Percentiles rank a stretch among this genome's conserved stretches.
Evolutionary conservation across 2,113 vertebrate genomes (phyloP).

Genomic region (Apodemus speciosus): DNA sequence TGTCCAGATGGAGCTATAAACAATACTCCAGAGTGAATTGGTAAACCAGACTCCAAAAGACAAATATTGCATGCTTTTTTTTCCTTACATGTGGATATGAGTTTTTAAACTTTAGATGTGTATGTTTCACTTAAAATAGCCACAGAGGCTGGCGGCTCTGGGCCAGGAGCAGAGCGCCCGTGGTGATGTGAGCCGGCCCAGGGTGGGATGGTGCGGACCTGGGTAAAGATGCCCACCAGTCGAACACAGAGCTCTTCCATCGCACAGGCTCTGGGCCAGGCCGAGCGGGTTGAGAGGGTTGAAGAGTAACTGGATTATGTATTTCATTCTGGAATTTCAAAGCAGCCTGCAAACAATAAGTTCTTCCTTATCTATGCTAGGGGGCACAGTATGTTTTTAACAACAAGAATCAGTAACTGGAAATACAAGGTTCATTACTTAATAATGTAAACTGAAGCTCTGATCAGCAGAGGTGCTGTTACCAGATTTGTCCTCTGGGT

Average conservation of each 20-base stretch:
- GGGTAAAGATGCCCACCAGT: too few relatives aligned
- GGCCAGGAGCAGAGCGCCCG: too few relatives aligned
- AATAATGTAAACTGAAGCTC: conserved; percentile 83
- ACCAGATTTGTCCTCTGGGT: conserved; percentile 85
- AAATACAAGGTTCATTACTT: conserved; percentile 81
- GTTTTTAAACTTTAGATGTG: background rate
- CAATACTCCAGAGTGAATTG: background rate
- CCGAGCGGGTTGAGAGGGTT: too few relatives aligned
- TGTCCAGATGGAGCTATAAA: background rate
- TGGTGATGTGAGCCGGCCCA: too few relatives aligned
- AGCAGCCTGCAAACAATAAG: too few relatives aligned
- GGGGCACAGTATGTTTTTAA: conserved; percentile 84
- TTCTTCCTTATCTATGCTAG: too few relatives aligned
- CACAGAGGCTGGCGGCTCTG: too few relatives aligned
- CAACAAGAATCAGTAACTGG: conserved; percentile 80
- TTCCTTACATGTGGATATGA: background rate
- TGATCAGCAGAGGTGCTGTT: conserved; percentile 87
- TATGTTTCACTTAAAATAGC: background rate
- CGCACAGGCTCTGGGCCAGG: too few relatives aligned
- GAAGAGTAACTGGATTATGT: too few relatives aligned
- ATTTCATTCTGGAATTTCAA: too few relatives aligned
- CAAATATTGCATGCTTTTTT: background rate
- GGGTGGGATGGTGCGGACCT: too few relatives aligned
- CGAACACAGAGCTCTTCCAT: too few relatives aligned
- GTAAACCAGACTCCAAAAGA: background rate